A percentile compares a stretch with the other conserved stretches of the same genome.
phyloP scores from a whole-genome alignment of 1,140 invertebrate species.

The Nasonia longicornis region DNA sequence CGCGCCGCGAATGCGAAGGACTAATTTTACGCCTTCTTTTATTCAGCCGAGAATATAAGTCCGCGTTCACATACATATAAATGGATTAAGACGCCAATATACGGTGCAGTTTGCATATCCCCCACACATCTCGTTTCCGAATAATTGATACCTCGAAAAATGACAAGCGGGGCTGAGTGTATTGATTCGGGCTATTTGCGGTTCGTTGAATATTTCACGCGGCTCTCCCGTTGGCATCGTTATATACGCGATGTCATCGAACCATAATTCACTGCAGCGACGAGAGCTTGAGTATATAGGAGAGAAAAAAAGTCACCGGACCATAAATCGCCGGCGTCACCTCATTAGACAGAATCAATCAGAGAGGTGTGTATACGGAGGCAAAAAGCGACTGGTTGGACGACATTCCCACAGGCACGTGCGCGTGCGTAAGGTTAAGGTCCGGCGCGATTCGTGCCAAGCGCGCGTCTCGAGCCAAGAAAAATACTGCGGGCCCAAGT shows the following conservation, averaged over 20 bases:
- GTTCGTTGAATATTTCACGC: background rate
- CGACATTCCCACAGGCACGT: background rate
- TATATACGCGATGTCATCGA: background rate
- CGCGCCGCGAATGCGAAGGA: background rate
- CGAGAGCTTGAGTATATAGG: too few relatives aligned
- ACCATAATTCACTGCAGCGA: background rate
- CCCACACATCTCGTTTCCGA: background rate
- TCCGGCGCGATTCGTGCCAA: conserved; percentile 17
- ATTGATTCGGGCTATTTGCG: background rate
- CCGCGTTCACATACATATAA: background rate
- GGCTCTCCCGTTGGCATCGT: background rate
- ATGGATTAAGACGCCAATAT: background rate
- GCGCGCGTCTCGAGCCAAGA: conserved; percentile 14
- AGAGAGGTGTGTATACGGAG: background rate
- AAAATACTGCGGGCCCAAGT: conserved; percentile 11
- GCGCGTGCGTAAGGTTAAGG: conserved; percentile 26
- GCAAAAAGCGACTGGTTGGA: background rate
- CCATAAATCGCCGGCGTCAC: background rate
- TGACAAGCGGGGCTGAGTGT: too few relatives aligned
- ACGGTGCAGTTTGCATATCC: too few relatives aligned
- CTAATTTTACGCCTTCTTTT: background rate
- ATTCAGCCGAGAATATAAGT: background rate
- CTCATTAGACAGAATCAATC: background rate
- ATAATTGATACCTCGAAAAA: background rate
- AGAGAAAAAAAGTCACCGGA: background rate